These are phyloP conservation scores for Ataeniobius toweri DNA, from an alignment of 2,797 vertebrate genomes.

Conservation along the genomic window DNA sequence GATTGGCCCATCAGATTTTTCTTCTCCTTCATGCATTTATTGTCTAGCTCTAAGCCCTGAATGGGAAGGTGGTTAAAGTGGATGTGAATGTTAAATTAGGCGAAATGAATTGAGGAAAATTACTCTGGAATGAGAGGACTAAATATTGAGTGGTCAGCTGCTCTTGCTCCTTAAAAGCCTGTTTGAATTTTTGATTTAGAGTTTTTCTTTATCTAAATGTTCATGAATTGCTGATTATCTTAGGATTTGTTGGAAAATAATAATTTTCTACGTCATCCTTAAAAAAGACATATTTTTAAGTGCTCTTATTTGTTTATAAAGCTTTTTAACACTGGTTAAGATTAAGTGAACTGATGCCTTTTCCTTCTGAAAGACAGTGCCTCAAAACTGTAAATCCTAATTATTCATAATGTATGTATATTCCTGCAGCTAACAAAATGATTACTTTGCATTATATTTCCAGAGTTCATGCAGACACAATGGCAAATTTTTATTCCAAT, in stretches of 20 bases:
- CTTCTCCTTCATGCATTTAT: constrained; percentile 83
- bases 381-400: constrained; percentile 59
- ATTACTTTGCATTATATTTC: constrained; percentile 82
- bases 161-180: constrained; percentile 77
- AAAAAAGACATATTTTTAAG: not conserved
- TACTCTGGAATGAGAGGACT: constrained; percentile 92
- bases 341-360: constrained; percentile 30
- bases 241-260: not conserved
- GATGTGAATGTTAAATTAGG: constrained; percentile 94
- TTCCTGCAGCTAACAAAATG: constrained; percentile 73
- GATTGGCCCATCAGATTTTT: constrained; percentile 85
- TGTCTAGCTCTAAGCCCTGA: constrained; percentile 90
- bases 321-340: constrained; percentile 35
- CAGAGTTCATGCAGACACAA: constrained; percentile 82
- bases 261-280: not conserved
- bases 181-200: constrained; percentile 52
- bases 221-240: constrained; percentile 23
- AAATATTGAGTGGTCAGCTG: constrained; percentile 91
- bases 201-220: constrained; percentile 40
- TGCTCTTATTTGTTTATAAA: constrained; percentile 31
- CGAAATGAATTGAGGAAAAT: constrained; percentile 96
- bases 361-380: constrained; percentile 32
- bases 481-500: constrained; percentile 98
- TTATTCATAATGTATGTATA: constrained; percentile 75
- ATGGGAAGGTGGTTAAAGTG: constrained; percentile 91